These are phyloP conservation scores for Pantherophis vulpinus DNA, from an alignment of 2,797 vertebrate genomes.

Conservation along the genomic window DNA sequence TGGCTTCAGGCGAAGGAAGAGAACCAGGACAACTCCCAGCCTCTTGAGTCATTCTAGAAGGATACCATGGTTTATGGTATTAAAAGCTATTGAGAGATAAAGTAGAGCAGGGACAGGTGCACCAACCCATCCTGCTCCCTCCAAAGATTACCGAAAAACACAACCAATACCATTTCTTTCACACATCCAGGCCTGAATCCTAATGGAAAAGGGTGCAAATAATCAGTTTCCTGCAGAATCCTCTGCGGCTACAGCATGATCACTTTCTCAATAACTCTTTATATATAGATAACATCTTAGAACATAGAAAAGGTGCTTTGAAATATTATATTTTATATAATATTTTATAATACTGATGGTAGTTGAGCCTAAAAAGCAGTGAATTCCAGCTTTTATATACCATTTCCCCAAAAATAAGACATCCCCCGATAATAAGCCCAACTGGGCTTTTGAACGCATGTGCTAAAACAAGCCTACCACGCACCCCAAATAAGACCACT, in stretches of 20 bases:
- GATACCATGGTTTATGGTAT: neutral
- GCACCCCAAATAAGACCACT: too few species aligned
- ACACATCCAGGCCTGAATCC: neutral
- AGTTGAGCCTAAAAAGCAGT: too few species aligned
- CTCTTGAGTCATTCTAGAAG: neutral
- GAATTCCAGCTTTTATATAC: too few species aligned
- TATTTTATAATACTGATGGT: too few species aligned
- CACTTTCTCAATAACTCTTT: neutral
- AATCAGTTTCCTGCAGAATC: neutral
- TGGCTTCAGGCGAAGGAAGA: neutral
- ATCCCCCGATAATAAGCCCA: too few species aligned
- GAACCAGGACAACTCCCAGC: neutral
- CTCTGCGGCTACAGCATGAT: neutral
- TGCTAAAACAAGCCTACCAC: too few species aligned
- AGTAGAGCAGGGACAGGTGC: neutral
- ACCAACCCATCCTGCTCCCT: neutral
- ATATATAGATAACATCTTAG: too few species aligned
- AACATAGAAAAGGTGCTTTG: too few species aligned
- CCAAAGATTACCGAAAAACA: neutral
- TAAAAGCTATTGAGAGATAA: neutral
- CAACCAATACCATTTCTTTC: neutral
- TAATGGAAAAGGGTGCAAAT: neutral
- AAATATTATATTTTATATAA: too few species aligned
- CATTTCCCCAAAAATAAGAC: too few species aligned
- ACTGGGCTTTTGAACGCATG: too few species aligned